Conservation (phyloP, 2,113 vertebrate genomes). For the Diphyllodes magnificus region DNA sequence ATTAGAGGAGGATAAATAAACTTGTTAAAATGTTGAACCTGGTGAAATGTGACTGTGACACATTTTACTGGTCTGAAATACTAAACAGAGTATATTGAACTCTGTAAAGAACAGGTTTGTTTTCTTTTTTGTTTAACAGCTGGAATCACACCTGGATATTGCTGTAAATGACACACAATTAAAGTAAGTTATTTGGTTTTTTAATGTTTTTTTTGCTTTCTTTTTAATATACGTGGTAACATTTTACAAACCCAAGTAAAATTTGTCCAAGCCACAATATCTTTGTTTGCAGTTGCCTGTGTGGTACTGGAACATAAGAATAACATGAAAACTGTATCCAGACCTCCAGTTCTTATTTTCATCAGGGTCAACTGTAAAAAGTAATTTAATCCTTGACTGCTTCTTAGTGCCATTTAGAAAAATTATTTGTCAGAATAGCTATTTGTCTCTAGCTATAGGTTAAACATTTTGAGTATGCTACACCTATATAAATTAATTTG, state of each 20-base stretch:
- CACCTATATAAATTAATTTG: neutral
- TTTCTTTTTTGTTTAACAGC: constrained; percentile 54
- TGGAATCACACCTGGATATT: constrained; percentile 76
- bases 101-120: neutral
- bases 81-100: neutral
- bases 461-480: neutral
- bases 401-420: neutral
- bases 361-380: neutral
- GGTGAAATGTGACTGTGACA: neutral
- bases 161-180: constrained; percentile 58
- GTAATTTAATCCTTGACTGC: neutral
- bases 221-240: neutral
- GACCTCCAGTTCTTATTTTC: neutral
- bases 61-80: neutral
- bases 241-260: neutral
- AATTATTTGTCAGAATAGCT: neutral
- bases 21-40: neutral
- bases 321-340: neutral
- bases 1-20: neutral
- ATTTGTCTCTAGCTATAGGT: neutral
- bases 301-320: neutral
- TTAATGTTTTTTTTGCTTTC: neutral
- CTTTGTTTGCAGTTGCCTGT: neutral
- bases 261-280: neutral
- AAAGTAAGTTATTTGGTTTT: constrained; percentile 46